Conservation (phyloP, 1,140 invertebrate species). For the Drosophila equinoxialis region DNA sequence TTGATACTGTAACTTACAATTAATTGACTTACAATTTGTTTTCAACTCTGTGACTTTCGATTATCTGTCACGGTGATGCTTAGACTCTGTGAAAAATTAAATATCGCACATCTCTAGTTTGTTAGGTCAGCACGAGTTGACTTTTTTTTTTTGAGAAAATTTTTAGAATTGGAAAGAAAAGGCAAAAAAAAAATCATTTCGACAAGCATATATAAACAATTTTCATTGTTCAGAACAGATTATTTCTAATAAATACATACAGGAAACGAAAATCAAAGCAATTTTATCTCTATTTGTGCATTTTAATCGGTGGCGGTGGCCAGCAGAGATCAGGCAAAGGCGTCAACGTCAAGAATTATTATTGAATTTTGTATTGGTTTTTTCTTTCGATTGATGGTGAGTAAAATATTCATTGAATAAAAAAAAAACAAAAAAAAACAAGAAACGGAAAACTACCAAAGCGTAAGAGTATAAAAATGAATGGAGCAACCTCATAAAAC, state of each 20-base stretch:
- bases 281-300: conserved; percentile 4
- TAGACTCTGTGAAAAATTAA: not conserved
- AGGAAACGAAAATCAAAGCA: conserved; percentile 2
- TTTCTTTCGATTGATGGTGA: conserved; percentile 17
- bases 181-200: not conserved
- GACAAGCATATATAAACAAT: conserved; percentile 3
- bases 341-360: conserved; percentile 7
- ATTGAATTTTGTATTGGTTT: conserved; percentile 16
- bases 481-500: not conserved
- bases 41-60: not conserved
- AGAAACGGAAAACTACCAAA: conserved; percentile 2
- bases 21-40: no score
- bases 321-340: conserved; percentile 4
- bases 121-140: conserved; percentile 13
- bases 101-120: conserved; percentile 6
- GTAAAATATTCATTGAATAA: conserved; percentile 20
- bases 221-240: not conserved
- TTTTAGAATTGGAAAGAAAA: not conserved
- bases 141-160: conserved; percentile 1
- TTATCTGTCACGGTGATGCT: not conserved
- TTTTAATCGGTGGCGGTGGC: not conserved
- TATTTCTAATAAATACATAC: conserved; percentile 6
- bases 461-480: not conserved
- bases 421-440: not conserved
- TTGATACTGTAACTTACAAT: no score